Conservation (phyloP, 2,888 invertebrate species). For the Zygothrica quintamaculata region DNA sequence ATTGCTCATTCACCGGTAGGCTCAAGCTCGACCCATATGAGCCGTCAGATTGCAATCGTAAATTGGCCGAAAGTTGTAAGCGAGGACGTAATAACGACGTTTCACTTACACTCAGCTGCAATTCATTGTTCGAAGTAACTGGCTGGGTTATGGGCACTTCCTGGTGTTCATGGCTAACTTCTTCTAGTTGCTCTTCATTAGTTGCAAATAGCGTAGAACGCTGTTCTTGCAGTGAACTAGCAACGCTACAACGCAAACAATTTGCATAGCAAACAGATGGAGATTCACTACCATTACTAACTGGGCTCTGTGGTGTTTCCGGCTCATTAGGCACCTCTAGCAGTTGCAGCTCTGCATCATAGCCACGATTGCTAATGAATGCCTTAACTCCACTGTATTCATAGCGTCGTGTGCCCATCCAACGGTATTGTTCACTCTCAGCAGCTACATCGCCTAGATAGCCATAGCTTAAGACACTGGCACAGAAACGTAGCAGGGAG, state of each 20-base stretch:
- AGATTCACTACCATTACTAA: slow-evolving; percentile 32
- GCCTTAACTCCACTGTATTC: slow-evolving; percentile 90
- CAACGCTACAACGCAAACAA: slow-evolving; percentile 72
- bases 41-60: slow-evolving; percentile 35
- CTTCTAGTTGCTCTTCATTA: slow-evolving; percentile 2
- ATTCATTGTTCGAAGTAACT: slow-evolving; percentile 12
- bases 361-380: slow-evolving; percentile 87
- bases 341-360: slow-evolving; percentile 87
- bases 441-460: slow-evolving; percentile 93
- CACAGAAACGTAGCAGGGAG: slow-evolving; percentile 88
- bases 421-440: slow-evolving; percentile 91
- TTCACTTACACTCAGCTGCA: slow-evolving; percentile 43
- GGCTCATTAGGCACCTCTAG: slow-evolving; percentile 61
- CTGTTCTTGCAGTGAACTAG: slow-evolving; percentile 66
- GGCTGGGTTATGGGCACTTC: not conserved
- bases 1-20: slow-evolving; percentile 66
- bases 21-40: slow-evolving; percentile 36
- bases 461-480: slow-evolving; percentile 92
- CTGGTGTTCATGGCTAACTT: not conserved
- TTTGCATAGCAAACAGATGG: slow-evolving; percentile 73
- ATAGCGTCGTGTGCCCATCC: slow-evolving; percentile 94
- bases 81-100: slow-evolving; percentile 49
- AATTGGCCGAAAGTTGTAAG: slow-evolving; percentile 36
- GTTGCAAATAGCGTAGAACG: slow-evolving; percentile 34
- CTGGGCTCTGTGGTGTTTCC: slow-evolving; percentile 72